Evolutionary conservation across 2,888 invertebrate species (phyloP), one percentile per base, ranked within the genome.

Genomic region (Nemotelus nigrinus): DNA sequence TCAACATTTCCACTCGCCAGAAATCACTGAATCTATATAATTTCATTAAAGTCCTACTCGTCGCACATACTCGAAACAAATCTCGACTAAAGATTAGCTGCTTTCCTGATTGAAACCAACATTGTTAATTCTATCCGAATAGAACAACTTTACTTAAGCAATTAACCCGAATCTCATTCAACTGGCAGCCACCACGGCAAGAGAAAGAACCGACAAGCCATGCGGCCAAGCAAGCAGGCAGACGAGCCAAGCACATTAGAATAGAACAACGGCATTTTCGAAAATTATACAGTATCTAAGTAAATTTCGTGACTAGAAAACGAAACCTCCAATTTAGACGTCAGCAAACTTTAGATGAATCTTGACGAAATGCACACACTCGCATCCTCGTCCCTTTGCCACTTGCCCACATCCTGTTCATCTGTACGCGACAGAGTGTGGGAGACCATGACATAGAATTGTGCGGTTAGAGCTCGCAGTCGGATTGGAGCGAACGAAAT

Each of bases 301-400:
- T 70, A 70, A 70, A 70, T 70, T 70, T 55, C 70, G 70, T 70
- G 70, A 70, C 70, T 70, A 43, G 70, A 70, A 70, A 70, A 70
- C 55, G 70, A 70, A 70, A 70, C 70, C 70, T 55, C 70, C 53
- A 70, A 55, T 70, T 70, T 55, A 55, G 55, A 10, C 53, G 25
- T 47, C 53, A 70, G 25, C 55, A 2, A 70, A 70, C 70, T 70
- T 68, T 39, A 47, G 55, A 70, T 41, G 55, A 55, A 55, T 70
- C 70, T 53, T 53, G 47, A 53, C 70, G 43, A 70, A 70, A 55
- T 55, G 55, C 70, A 70, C 70, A 70, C 70, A 53, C 55, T 41
- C 67, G 3, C 25, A 44, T n/a, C 64, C 6, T 8, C 45, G 8
- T 10, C 10, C 43, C 43, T 44, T 6, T 10, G 8, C 10, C 43